These are phyloP conservation scores for Nomada lathburiana DNA, from an alignment of 2,888 invertebrate genomes.

Conservation along the genomic window DNA sequence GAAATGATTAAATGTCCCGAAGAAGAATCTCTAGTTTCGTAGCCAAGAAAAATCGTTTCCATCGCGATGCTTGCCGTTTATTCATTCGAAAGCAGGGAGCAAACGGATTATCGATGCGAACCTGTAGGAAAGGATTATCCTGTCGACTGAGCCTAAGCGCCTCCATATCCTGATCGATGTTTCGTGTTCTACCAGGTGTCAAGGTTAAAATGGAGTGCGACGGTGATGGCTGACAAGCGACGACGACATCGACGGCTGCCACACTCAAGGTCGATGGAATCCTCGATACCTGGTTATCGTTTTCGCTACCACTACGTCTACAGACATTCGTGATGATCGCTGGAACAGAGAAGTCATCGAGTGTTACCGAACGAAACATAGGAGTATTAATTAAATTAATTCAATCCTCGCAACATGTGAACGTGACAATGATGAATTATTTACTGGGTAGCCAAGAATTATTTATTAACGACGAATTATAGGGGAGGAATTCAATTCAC, in stretches of 20 bases:
- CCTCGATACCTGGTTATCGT: constrained; percentile 80
- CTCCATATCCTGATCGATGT: constrained; percentile 94
- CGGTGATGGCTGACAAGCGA: constrained; percentile 84
- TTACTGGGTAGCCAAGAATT: too few relatives aligned
- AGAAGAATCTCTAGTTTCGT: too few relatives aligned
- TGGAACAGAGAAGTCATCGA: constrained; percentile 53
- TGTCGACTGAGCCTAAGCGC: constrained; percentile 92
- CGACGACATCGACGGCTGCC: constrained; percentile 82
- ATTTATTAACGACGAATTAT: too few relatives aligned
- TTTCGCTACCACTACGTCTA: constrained; percentile 72
- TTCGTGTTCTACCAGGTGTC: constrained; percentile 90
- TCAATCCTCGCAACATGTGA: too few relatives aligned
- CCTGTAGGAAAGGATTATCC: constrained; percentile 94
- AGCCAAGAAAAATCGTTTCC: neutral
- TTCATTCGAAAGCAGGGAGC: neutral
- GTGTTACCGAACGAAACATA: too few relatives aligned
- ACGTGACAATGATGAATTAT: too few relatives aligned
- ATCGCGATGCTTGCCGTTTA: neutral
- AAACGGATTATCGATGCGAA: constrained; percentile 75
- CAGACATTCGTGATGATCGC: constrained; percentile 76
- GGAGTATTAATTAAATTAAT: too few relatives aligned
- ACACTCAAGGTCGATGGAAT: constrained; percentile 85
- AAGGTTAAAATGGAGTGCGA: constrained; percentile 88
- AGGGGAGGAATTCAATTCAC: too few relatives aligned
- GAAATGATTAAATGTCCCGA: too few relatives aligned